Base-by-base conservation (phyloP, 2,113 vertebrate genomes). In the Alligator mississippiensis region DNA sequence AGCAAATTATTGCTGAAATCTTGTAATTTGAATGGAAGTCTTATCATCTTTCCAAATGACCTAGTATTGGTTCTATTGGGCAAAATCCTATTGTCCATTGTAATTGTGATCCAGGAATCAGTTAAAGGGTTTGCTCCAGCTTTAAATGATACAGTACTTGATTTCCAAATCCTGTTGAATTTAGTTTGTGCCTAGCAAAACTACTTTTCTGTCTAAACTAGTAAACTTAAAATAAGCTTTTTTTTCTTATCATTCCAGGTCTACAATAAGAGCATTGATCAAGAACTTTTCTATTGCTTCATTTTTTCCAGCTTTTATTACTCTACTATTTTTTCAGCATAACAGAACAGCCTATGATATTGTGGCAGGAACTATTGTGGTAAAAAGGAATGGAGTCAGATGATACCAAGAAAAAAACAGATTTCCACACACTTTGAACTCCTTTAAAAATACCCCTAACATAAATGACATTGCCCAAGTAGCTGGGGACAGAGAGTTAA, bases 231-330 rank as follows among this genome's bases (percentile, higher is more conserved):
- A 88, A 54, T 59, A 28, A 88, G 59, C 68, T 83, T 17, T 90
- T 96, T 82, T 94, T 0, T 62, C 62, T 95, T 97, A 75, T 96
- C 83, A 55, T 98, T 97, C 70, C 95, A 99, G 99, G 96, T 99
- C 99, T 22, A 98, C 98, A 18, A 98, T 99, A 90, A 98, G 99
- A 96, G 99, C 99, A 75, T 95, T 99, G 96, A 99, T 99, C 97
- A 99, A 99, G 98, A 99, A 99, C 98, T 99, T 99, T 97, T 99
- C 99, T 95, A 99, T 99, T 88, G 99, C 99, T 63, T 99, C 99
- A 68, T 99, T 99, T 96, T 99, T 99, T 87, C 99, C 99, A 64
- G 98, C 99, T 5, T 99, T 99, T 97, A 99, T 99, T 97, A 99
- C 99, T 0, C 97, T 99, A 85, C 98, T 99, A 93, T 99, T 99